Evolutionary conservation across 2,113 vertebrate genomes (phyloP).

Genomic region (Lonchura striata): DNA sequence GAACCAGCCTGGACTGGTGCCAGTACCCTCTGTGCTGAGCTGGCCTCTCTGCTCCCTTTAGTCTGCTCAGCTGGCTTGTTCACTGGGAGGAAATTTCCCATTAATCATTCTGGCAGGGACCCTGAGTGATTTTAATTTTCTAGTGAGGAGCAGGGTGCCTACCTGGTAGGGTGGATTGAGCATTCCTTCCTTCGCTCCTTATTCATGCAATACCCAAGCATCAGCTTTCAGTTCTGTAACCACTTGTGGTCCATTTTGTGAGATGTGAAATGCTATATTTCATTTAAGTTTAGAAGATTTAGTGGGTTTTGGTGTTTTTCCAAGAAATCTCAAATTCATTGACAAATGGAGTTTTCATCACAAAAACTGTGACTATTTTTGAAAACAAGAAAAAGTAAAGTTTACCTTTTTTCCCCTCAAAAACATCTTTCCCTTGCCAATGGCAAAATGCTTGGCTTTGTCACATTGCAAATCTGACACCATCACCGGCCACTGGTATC

Average conservation of each 20-base stretch:
- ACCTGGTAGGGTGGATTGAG: background rate
- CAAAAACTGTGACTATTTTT: background rate
- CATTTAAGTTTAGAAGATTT: background rate
- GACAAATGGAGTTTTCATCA: background rate
- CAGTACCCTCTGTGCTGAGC: background rate
- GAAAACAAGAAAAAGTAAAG: background rate
- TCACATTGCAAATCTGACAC: background rate
- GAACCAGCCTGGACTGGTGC: background rate
- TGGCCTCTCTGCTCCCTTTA: background rate
- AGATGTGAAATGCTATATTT: background rate
- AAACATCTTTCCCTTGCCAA: background rate
- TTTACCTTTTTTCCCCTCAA: background rate
- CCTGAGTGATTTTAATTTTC: background rate
- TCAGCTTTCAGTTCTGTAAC: background rate
- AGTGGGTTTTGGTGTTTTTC: background rate
- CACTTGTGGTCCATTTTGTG: background rate
- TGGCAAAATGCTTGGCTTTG: background rate
- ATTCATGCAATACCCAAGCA: background rate
- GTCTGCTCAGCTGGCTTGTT: background rate
- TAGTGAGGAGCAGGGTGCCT: background rate
- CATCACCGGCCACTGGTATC: background rate
- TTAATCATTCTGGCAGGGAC: background rate
- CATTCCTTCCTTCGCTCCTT: background rate
- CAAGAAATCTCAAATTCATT: background rate
- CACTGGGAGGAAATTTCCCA: background rate